Base-by-base conservation (phyloP, 2,888 invertebrate genomes). In the Stenotaenia linearis region DNA sequence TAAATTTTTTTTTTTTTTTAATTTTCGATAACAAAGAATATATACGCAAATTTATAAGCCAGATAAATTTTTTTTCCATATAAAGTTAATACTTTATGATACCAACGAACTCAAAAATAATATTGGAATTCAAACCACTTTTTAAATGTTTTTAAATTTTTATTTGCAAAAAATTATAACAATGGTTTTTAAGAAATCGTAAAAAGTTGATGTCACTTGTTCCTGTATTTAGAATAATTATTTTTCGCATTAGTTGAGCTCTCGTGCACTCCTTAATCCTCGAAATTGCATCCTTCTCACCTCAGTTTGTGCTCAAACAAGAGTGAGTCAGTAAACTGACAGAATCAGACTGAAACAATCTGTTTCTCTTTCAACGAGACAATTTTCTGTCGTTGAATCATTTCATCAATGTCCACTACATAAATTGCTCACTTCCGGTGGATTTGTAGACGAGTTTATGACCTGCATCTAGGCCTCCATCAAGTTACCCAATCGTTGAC, bases 331-430 rank as follows among this genome's bases (percentile, higher is more conserved):
- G 69, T 69, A 69, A 28, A 69, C 25, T n/a, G 25, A 25, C 15
- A 28, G 12, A 69, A 69, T 69, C 28, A 69, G 69, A 69, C 69
- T 69, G 69, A 69, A n/a, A 69, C 69, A 69, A 69, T 25, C 6
- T 61, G 25, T 69, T 69, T 69, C 69, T 69, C 69, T 69, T 69
- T 69, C 69, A 69, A 69, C 25, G 69, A 25, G 69, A 69, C 28
- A 28, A 25, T 69, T 28, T 69, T 69, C 5, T 25, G 2, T 10
- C 2, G 28, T 9, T 25, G 6, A 2, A 50, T 50, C 10, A 69
- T 69, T 69, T 6, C 28, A 25, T 25, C 25, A 69, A 69, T 28
- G 69, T 69, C 69, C 28, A 28, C 10, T 69, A 5, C 7, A 69
- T n/a, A 69, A 25, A 69, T 69, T 69, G 69, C 28, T 28, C 25